Conservation (phyloP, 2,797 vertebrate genomes). For the Carcharodon carcharias region DNA sequence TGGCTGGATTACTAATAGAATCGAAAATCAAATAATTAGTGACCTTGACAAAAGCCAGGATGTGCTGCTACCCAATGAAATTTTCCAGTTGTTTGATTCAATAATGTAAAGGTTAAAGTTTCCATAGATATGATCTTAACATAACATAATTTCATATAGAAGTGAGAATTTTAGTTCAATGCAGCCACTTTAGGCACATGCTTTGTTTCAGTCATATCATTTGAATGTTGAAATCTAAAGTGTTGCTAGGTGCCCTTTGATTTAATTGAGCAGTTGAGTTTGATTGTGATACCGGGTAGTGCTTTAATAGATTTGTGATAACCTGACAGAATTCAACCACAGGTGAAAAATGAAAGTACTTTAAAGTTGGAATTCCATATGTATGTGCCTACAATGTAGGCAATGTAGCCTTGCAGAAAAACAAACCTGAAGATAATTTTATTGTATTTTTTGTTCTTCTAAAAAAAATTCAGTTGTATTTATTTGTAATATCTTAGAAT, state of each 20-base stretch:
- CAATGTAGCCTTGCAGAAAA: not conserved
- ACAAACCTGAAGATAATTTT: not conserved
- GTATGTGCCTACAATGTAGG: not conserved
- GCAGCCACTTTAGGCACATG: not conserved
- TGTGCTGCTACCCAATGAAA: not conserved
- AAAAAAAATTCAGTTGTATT: not conserved
- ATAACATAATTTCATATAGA: not conserved
- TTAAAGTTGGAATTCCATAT: not conserved
- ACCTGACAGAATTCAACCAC: not conserved
- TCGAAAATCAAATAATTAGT: not conserved
- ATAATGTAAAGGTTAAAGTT: no score
- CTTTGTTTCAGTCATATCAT: not conserved
- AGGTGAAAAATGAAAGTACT: not conserved
- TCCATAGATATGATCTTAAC: no score
- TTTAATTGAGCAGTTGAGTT: constrained; percentile 11
- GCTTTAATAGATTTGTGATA: not conserved
- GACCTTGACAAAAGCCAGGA: not conserved
- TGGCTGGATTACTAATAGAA: not conserved
- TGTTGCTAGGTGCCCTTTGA: not conserved
- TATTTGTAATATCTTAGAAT: not conserved
- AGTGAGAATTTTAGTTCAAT: constrained; percentile 12
- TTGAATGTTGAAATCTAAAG: not conserved
- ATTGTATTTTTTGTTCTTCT: not conserved
- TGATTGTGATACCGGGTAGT: not conserved
- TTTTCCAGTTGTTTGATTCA: not conserved